Conservation (phyloP, 2,113 vertebrate species). For the Micronisus gabar region DNA sequence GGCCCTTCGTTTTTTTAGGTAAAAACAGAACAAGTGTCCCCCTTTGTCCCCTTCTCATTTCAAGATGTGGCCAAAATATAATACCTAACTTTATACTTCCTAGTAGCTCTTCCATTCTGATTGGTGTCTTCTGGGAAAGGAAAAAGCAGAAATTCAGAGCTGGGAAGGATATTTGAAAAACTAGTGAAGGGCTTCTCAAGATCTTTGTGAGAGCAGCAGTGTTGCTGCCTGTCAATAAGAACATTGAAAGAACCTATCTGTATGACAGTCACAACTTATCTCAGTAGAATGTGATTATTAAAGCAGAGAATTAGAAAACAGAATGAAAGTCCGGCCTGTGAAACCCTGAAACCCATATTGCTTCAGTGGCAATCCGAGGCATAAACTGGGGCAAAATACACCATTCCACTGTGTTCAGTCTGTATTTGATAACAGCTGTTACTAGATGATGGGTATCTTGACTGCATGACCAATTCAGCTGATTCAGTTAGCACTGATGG, state of each 20-base stretch:
- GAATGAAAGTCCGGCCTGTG: neutral
- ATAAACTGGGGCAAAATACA: neutral
- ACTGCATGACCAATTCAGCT: neutral
- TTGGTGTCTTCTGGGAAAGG: neutral
- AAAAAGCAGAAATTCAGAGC: neutral
- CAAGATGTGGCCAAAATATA: neutral
- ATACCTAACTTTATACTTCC: neutral
- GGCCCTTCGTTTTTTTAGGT: neutral
- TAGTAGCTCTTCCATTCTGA: neutral
- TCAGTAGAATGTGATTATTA: neutral
- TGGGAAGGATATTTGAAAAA: neutral
- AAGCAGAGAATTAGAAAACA: neutral
- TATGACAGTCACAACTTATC: neutral
- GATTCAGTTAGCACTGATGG: neutral
- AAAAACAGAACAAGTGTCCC: neutral
- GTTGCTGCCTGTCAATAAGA: neutral
- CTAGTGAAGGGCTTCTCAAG: neutral
- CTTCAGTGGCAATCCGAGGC: neutral
- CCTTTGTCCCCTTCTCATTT: neutral
- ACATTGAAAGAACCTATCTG: neutral
- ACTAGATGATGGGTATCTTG: neutral
- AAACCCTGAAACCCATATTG: neutral
- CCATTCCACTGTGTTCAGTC: neutral
- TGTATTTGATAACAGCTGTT: neutral
- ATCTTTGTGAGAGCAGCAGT: neutral